Percentiles rank a stretch among this genome's conserved stretches.
Evolutionary conservation across 1,140 invertebrate genomes (phyloP).

Genomic region (Amphibalanus amphitrite): DNA sequence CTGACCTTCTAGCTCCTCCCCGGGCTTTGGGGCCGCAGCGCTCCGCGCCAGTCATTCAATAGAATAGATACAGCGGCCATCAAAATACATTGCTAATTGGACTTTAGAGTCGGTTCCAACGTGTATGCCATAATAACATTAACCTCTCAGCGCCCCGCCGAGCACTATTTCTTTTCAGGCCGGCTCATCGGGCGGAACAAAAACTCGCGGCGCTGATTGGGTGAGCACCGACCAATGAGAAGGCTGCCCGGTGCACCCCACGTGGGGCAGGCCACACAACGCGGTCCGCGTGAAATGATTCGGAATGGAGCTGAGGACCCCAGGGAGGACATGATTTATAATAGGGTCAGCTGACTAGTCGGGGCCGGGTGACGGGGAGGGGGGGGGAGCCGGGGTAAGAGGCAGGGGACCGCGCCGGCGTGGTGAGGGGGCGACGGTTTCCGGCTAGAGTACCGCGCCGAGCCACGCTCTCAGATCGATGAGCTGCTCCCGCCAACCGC

Average conservation of each 20-base stretch:
- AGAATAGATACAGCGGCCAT: not conserved
- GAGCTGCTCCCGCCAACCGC: no score
- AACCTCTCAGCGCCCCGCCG: not conserved
- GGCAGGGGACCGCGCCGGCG: no score
- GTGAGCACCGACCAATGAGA: not conserved
- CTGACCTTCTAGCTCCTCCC: not conserved
- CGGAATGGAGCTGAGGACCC: not conserved
- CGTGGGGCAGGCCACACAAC: conserved; percentile 1
- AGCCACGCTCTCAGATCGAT: no score
- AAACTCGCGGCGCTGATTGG: not conserved
- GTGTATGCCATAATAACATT: conserved; percentile 2
- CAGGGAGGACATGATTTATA: not conserved
- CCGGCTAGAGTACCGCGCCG: no score
- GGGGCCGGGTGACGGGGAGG: not conserved
- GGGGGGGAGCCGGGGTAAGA: not conserved
- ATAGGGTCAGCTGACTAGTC: not conserved
- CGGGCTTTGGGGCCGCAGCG: no score
- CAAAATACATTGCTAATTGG: conserved; percentile 6
- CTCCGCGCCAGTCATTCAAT: not conserved
- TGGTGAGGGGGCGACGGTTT: not conserved
- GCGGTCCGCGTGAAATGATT: not conserved
- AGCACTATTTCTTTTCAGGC: not conserved
- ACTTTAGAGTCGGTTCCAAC: not conserved
- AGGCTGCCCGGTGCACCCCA: not conserved
- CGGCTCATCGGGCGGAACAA: not conserved